Conservation (phyloP, 1,140 invertebrate species). For the Drosophila auraria region DNA sequence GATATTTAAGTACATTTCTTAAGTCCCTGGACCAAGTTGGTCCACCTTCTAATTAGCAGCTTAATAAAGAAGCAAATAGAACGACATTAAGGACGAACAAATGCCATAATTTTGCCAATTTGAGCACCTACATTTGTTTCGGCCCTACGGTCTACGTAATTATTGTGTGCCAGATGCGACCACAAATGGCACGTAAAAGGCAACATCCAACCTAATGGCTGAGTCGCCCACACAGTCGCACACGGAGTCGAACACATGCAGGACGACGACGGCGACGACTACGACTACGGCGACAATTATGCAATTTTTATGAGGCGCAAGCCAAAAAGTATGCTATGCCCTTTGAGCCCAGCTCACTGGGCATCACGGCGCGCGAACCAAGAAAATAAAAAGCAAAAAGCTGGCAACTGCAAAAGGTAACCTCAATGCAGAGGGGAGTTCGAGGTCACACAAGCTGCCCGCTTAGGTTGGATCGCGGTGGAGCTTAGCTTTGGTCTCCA, state of each 20-base stretch:
- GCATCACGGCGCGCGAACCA: slow-evolving; percentile 11
- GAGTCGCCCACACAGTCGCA: slow-evolving; percentile 31
- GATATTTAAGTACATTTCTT: not conserved
- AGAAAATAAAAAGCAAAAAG: slow-evolving; percentile 42
- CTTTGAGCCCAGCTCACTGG: slow-evolving; percentile 55
- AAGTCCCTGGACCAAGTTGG: not conserved
- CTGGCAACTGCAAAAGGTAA: slow-evolving; percentile 41
- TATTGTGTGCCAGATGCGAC: slow-evolving; percentile 67
- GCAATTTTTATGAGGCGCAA: slow-evolving; percentile 75
- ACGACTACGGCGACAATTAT: slow-evolving; percentile 62
- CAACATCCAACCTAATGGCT: slow-evolving; percentile 53
- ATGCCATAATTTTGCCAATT: slow-evolving; percentile 40
- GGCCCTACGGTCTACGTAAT: slow-evolving; percentile 26
- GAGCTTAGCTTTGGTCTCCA: slow-evolving; percentile 28
- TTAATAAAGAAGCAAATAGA: slow-evolving; percentile 29
- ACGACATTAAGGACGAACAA: slow-evolving; percentile 27
- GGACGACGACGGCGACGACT: slow-evolving; percentile 12
- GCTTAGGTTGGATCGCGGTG: slow-evolving; percentile 26
- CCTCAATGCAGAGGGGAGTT: slow-evolving; percentile 9
- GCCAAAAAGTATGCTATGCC: slow-evolving; percentile 62
- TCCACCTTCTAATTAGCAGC: slow-evolving; percentile 27
- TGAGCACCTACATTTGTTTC: slow-evolving; percentile 43
- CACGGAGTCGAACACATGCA: slow-evolving; percentile 29
- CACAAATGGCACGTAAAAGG: slow-evolving; percentile 72
- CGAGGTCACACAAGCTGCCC: slow-evolving; percentile 42